Conservation (phyloP, 2,888 invertebrate species). For the Ferdinandea cuprea region DNA sequence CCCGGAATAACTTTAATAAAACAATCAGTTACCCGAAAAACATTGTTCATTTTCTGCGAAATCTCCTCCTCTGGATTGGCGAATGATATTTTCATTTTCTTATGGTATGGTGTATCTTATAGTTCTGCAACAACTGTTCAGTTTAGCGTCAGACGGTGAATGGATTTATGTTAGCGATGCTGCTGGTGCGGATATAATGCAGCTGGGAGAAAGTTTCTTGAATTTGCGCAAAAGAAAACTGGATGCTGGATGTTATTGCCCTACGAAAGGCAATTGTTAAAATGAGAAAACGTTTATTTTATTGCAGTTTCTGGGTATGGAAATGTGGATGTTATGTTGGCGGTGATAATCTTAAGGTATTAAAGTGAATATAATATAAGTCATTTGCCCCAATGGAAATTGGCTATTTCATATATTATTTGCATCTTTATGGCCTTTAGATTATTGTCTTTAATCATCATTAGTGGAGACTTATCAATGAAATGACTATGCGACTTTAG, state of each 20-base stretch:
- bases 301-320: not conserved
- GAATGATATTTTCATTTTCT: slow-evolving; percentile 82
- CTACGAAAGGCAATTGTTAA: not conserved
- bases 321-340: not conserved
- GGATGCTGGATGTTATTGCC: slow-evolving; percentile 37
- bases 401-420: not conserved
- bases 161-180: slow-evolving; percentile 6
- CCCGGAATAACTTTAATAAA: slow-evolving; percentile 90
- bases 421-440: too few relatives aligned
- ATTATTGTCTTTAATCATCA: too few relatives aligned
- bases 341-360: not conserved
- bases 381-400: too few relatives aligned
- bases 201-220: slow-evolving; percentile 53
- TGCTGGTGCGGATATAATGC: slow-evolving; percentile 11
- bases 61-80: slow-evolving; percentile 86
- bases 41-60: slow-evolving; percentile 86
- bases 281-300: not conserved
- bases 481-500: too few relatives aligned
- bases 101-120: not conserved
- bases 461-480: too few relatives aligned
- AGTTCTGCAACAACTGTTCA: slow-evolving; percentile 27
- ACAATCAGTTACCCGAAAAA: slow-evolving; percentile 88
- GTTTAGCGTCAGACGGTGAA: slow-evolving; percentile 5
- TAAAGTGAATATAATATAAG: too few relatives aligned
- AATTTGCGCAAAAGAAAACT: slow-evolving; percentile 33